A percentile compares a stretch with the other conserved stretches of the same genome.
Evolutionary conservation across 2,888 invertebrate species (phyloP).

Genomic region (Cantharis lateralis): DNA sequence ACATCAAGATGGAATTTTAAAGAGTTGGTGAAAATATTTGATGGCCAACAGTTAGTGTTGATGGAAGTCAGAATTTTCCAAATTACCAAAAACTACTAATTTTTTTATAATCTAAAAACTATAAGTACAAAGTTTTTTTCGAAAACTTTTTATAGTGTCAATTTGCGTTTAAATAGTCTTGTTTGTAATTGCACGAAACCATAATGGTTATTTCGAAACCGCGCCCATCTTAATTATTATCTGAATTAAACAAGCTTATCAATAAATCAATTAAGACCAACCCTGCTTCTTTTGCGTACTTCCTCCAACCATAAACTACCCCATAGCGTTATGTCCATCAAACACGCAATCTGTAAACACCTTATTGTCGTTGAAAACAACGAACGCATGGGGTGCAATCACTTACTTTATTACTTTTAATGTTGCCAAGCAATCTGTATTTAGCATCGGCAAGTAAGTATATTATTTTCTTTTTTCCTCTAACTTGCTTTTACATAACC

Average conservation of each 20-base stretch:
- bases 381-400: constrained; percentile 33
- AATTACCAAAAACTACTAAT: no score
- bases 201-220: constrained; percentile 20
- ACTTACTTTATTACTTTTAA: constrained; percentile 34
- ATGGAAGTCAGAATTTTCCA: no score
- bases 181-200: background rate
- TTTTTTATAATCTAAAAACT: no score
- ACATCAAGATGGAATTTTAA: no score
- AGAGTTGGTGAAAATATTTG: no score
- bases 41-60: no score
- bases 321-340: constrained; percentile 37
- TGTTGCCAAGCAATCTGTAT: constrained; percentile 22
- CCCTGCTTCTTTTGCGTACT: constrained; percentile 36
- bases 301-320: constrained; percentile 37
- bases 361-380: constrained; percentile 37
- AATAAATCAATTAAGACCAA: constrained; percentile 44
- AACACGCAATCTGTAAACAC: constrained; percentile 43
- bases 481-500: constrained; percentile 5
- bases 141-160: background rate
- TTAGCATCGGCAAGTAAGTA: constrained; percentile 17
- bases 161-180: background rate
- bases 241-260: constrained; percentile 38
- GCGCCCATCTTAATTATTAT: constrained; percentile 37
- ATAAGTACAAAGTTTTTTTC: no score
- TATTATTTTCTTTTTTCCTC: constrained; percentile 18